Conservation (phyloP, 2,113 vertebrate genomes). For the Geothlypis trichas region DNA sequence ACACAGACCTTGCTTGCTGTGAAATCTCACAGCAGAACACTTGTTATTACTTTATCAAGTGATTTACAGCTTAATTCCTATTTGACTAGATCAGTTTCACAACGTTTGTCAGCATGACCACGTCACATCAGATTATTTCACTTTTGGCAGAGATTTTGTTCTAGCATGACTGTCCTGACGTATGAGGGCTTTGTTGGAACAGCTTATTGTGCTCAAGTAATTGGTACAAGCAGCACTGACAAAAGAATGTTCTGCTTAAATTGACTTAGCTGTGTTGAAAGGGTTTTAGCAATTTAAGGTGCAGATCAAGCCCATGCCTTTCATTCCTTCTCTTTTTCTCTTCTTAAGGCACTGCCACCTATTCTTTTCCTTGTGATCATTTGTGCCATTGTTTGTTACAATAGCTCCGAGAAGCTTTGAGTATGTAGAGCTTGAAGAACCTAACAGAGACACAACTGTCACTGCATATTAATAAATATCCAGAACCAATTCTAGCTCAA, state of each 20-base stretch:
- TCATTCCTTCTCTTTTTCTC: not conserved
- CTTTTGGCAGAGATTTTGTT: not conserved
- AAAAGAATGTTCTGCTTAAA: constrained; percentile 26
- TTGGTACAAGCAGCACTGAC: not conserved
- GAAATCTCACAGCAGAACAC: not conserved
- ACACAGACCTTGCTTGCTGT: not conserved
- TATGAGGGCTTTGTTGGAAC: not conserved
- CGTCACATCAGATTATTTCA: not conserved
- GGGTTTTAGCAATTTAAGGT: not conserved
- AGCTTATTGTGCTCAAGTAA: not conserved
- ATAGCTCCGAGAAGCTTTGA: constrained; percentile 15
- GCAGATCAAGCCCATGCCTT: not conserved
- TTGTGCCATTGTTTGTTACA: not conserved
- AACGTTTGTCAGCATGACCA: not conserved
- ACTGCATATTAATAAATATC: not conserved
- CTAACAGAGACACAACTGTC: not conserved
- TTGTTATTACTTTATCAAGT: not conserved
- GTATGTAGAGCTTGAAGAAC: not conserved
- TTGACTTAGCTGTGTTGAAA: not conserved
- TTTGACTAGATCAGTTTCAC: not conserved
- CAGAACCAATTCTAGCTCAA: not conserved
- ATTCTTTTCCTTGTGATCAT: not conserved
- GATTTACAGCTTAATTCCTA: constrained; percentile 9
- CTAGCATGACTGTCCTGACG: not conserved
- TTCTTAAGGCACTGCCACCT: not conserved